These are phyloP conservation scores for Diarsia brunnea DNA, from an alignment of 2,888 invertebrate species.

Conservation along the genomic window DNA sequence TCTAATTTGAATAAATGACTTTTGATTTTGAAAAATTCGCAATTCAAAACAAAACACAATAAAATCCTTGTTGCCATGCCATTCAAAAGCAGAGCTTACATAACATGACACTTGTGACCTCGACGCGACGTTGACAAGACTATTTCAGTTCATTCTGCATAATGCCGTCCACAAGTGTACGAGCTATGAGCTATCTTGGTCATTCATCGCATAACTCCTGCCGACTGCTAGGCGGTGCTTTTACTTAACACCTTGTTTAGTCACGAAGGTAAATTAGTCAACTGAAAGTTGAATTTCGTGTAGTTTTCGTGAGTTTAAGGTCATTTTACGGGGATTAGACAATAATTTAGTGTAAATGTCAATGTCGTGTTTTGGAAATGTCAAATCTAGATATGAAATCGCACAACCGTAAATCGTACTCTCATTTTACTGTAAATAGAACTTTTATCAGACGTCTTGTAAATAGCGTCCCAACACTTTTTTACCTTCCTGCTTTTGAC, in stretches of 20 bases:
- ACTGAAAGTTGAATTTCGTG: background rate
- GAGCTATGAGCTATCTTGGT: slow-evolving; percentile 33
- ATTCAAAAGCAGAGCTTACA: slow-evolving; percentile 15
- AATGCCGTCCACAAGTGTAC: slow-evolving; percentile 36
- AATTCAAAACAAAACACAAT: slow-evolving; percentile 8
- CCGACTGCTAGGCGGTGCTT: slow-evolving; percentile 9
- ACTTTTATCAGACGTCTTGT: background rate
- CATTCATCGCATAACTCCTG: slow-evolving; percentile 40
- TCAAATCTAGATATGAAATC: background rate
- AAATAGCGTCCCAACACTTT: background rate
- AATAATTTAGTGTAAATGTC: background rate
- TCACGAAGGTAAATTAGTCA: slow-evolving; percentile 17
- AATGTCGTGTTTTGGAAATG: background rate
- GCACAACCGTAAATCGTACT: background rate
- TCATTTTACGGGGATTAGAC: background rate
- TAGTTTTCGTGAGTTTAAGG: background rate
- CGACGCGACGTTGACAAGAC: slow-evolving; percentile 29
- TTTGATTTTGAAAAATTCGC: too few relatives aligned
- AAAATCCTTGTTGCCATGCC: slow-evolving; percentile 6
- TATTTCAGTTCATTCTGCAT: slow-evolving; percentile 51
- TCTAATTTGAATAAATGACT: too few relatives aligned
- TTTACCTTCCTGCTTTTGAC: background rate
- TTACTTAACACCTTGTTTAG: slow-evolving; percentile 38
- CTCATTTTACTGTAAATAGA: too few relatives aligned
- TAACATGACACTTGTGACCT: slow-evolving; percentile 43